Evolutionary conservation across 2,797 vertebrate species (phyloP).

Genomic region (Buphagus erythrorhynchus): DNA sequence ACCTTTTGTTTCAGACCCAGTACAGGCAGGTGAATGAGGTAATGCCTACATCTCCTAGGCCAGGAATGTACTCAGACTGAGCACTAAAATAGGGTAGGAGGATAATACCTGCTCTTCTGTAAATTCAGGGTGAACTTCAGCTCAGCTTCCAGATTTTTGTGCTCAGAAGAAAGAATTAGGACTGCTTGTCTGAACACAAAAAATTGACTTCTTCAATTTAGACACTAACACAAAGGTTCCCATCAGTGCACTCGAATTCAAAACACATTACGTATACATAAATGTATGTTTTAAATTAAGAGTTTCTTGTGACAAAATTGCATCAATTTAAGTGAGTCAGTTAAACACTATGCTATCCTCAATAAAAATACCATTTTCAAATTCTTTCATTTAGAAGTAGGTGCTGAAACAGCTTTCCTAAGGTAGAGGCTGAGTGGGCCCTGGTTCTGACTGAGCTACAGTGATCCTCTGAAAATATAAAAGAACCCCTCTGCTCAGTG

Average conservation of each 20-base stretch:
- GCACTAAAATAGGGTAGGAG: not conserved
- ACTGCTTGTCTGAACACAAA: not conserved
- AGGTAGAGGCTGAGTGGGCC: not conserved
- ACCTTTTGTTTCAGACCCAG: constrained; percentile 12
- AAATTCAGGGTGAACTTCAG: constrained; percentile 11
- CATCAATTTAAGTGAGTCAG: not conserved
- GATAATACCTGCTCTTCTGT: constrained; percentile 24
- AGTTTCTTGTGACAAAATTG: not conserved
- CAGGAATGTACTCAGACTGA: constrained; percentile 7
- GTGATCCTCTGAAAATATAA: not conserved
- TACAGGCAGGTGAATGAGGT: not conserved
- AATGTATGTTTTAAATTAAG: not conserved
- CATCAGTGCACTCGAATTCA: not conserved
- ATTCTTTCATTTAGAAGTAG: not conserved
- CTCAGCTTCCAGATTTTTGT: not conserved
- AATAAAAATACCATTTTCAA: not conserved
- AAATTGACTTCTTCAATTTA: not conserved
- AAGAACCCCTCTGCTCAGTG: not conserved
- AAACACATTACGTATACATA: not conserved
- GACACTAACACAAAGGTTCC: not conserved
- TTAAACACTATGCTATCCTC: not conserved
- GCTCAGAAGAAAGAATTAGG: not conserved
- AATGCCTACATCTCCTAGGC: constrained; percentile 3
- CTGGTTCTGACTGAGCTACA: not conserved
- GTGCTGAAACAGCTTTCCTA: not conserved